A percentile compares a stretch with the other conserved stretches of the same genome.
These are phyloP conservation scores for Brachyistius frenatus DNA, from an alignment of 2,113 vertebrate genomes.

Conservation along the genomic window DNA sequence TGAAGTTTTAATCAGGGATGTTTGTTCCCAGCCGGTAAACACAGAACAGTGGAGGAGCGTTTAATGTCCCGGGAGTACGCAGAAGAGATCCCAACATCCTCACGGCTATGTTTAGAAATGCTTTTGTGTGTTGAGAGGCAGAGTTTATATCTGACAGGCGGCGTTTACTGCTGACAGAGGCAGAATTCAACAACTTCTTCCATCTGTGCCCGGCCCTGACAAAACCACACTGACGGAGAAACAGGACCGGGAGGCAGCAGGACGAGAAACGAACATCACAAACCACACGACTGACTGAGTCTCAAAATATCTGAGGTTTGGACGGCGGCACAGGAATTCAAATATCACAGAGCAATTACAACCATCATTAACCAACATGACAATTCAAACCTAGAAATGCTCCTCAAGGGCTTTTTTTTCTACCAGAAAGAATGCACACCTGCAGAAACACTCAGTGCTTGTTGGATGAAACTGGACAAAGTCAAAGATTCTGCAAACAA, in stretches of 20 bases:
- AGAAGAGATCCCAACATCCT: not conserved
- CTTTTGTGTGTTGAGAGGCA: not conserved
- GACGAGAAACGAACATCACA: not conserved
- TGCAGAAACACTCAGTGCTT: too few species aligned
- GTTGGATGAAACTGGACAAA: too few species aligned
- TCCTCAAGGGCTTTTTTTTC: too few species aligned
- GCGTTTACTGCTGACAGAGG: conserved; percentile 10
- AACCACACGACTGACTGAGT: not conserved
- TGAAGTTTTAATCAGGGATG: not conserved
- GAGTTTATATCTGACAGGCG: not conserved
- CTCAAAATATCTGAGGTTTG: conserved; percentile 3
- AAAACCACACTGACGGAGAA: conserved; percentile 2
- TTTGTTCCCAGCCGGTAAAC: conserved; percentile 1
- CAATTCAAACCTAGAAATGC: too few species aligned
- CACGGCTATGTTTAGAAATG: conserved; percentile 44
- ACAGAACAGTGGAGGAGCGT: not conserved
- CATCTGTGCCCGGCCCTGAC: conserved; percentile 11
- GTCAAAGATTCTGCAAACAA: too few species aligned
- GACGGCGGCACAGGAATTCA: not conserved
- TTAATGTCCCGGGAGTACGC: not conserved
- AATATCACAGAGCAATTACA: not conserved
- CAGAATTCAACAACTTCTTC: conserved; percentile 16
- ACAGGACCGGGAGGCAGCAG: too few species aligned
- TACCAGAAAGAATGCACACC: too few species aligned
- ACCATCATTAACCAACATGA: not conserved